phyloP scores from a whole-genome alignment of 2,888 invertebrate genomes.

The Drosophila ezoana region DNA sequence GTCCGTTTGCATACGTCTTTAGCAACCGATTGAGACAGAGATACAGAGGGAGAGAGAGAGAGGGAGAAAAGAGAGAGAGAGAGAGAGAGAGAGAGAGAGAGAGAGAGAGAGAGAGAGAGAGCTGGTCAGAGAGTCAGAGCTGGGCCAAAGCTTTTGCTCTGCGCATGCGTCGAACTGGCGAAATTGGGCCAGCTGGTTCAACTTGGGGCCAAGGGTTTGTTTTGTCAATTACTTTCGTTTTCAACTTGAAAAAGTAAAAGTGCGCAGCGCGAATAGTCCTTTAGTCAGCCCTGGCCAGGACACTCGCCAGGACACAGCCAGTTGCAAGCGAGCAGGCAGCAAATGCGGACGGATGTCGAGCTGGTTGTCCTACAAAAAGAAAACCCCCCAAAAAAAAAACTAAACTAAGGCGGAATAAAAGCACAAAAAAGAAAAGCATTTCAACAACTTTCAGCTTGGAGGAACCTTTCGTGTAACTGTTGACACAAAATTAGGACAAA shows the following conservation, averaged over 20 bases:
- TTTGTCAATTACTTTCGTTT: constrained; percentile 59
- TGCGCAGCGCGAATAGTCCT: constrained; percentile 28
- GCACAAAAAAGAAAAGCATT: too few relatives aligned
- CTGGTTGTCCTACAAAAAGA: background rate
- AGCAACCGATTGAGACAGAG: background rate
- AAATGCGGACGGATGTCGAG: constrained; percentile 45
- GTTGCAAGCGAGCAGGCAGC: constrained; percentile 50
- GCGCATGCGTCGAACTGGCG: constrained; percentile 15
- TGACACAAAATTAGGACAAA: constrained; percentile 36
- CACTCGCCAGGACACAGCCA: constrained; percentile 30
- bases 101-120: constrained; percentile 2
- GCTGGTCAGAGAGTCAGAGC: background rate
- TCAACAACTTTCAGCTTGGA: too few relatives aligned
- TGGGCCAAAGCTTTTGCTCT: constrained; percentile 23
- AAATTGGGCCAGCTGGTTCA: too few relatives aligned
- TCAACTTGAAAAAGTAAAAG: constrained; percentile 53
- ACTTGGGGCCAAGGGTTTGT: constrained; percentile 33
- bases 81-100: constrained; percentile 2
- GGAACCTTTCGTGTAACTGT: background rate
- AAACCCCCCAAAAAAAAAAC: too few relatives aligned
- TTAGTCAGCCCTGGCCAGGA: constrained; percentile 62
- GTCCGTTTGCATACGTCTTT: too few relatives aligned
- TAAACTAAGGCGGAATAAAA: too few relatives aligned
- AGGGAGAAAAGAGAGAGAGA: background rate
- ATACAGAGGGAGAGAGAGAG: too few relatives aligned